Conservation (phyloP, 2,797 vertebrate species). For the Brotula barbata region DNA sequence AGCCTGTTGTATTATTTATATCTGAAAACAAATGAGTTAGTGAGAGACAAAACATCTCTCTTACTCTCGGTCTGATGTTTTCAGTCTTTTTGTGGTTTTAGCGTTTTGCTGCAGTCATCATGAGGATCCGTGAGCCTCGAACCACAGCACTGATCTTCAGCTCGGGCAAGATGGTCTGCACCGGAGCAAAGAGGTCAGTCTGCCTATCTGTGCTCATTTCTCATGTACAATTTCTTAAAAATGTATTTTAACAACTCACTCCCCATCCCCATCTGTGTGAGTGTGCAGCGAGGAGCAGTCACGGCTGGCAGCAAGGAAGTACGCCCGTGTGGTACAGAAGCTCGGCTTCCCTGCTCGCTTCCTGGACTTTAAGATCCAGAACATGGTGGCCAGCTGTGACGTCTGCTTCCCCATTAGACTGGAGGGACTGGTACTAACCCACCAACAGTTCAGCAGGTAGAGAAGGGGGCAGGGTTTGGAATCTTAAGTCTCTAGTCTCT, state of each 20-base stretch:
- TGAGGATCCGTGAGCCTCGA: conserved; percentile 93
- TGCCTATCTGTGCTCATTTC: neutral
- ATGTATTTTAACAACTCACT: neutral
- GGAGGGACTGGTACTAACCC: conserved; percentile 91
- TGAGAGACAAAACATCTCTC: too few relatives aligned
- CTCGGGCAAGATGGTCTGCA: conserved; percentile 98
- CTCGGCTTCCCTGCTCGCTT: conserved; percentile 94
- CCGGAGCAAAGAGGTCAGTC: conserved; percentile 92
- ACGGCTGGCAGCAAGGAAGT: conserved; percentile 91
- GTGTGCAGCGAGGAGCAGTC: conserved; percentile 89
- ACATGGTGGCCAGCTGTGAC: conserved; percentile 97
- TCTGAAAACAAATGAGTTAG: too few relatives aligned
- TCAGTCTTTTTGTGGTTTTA: conserved; percentile 63
- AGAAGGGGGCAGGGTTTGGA: too few relatives aligned
- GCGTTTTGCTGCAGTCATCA: conserved; percentile 96
- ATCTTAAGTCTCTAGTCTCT: too few relatives aligned
- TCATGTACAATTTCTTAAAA: neutral
- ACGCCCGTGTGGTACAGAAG: conserved; percentile 93
- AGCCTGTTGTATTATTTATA: too few relatives aligned
- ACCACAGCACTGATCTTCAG: conserved; percentile 97
- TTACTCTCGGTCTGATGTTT: too few relatives aligned
- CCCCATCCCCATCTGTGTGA: conserved; percentile 1
- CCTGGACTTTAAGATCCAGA: conserved; percentile 97
- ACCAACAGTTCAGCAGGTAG: conserved; percentile 95
- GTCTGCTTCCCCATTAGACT: conserved; percentile 92